These are phyloP conservation scores for Diceros bicornis DNA, from an alignment of 2,797 vertebrate species.

Conservation along the genomic window DNA sequence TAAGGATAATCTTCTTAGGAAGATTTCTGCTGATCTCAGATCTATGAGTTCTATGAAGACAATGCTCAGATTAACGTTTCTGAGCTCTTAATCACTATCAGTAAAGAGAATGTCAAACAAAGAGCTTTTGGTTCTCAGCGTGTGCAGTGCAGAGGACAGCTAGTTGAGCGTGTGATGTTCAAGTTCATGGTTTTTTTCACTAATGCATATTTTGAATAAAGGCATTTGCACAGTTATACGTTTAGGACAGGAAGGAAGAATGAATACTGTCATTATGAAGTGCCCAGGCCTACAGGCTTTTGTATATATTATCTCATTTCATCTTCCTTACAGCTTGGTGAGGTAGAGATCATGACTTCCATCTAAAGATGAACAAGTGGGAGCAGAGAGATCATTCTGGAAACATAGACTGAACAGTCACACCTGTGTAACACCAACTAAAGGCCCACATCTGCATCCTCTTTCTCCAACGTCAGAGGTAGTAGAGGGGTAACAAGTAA, in stretches of 20 bases:
- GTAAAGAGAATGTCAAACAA: neutral
- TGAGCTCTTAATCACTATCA: neutral
- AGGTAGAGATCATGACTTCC: neutral
- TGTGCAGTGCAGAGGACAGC: too few species aligned
- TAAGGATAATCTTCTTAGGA: neutral
- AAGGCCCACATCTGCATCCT: neutral
- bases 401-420: neutral
- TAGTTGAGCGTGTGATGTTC: rapidly evolving
- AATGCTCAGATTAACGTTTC: neutral
- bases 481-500: neutral
- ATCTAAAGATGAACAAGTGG: too few species aligned
- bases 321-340: too few species aligned
- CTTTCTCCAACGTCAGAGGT: neutral
- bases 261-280: neutral
- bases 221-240: neutral
- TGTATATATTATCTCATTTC: rapidly evolving
- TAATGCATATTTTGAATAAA: neutral
- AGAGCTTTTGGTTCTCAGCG: too few species aligned
- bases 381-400: neutral
- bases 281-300: neutral
- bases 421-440: neutral
- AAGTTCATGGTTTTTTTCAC: neutral
- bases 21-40: neutral
- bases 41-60: neutral
- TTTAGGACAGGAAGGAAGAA: neutral